Evolutionary conservation across 1,140 invertebrate genomes (phyloP).

Genomic region (Camponotus floridanus): DNA sequence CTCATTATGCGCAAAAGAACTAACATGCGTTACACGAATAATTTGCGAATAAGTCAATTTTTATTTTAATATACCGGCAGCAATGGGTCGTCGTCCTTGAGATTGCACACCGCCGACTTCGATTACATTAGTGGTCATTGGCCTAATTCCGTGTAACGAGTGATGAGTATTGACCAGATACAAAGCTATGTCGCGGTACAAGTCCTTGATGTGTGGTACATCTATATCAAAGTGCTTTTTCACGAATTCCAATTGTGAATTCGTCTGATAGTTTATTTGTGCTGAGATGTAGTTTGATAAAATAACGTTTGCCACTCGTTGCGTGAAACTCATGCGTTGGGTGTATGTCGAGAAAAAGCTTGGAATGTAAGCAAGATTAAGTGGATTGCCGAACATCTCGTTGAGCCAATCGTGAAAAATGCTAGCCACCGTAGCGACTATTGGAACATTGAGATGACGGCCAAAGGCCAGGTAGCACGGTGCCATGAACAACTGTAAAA

Average conservation of each 20-base stretch:
- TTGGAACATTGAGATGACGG: conserved; percentile 87
- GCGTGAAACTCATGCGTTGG: conserved; percentile 88
- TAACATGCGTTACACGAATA: background rate
- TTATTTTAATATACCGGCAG: conserved; percentile 69
- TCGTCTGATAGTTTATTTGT: conserved; percentile 64
- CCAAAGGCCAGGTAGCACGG: conserved; percentile 87
- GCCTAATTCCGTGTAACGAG: conserved; percentile 84
- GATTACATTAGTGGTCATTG: conserved; percentile 85
- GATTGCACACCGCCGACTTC: conserved; percentile 89
- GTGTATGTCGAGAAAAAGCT: conserved; percentile 80
- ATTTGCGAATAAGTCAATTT: background rate
- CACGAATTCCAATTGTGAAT: conserved; percentile 66
- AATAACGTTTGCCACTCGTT: conserved; percentile 86
- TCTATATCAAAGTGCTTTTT: conserved; percentile 83
- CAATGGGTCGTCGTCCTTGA: conserved; percentile 74
- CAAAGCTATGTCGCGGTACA: conserved; percentile 84
- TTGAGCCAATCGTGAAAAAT: conserved; percentile 87
- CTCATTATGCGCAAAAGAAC: background rate
- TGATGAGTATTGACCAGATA: conserved; percentile 87
- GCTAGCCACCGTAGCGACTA: conserved; percentile 87
- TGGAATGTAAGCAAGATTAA: conserved; percentile 87
- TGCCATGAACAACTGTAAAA: conserved; percentile 72
- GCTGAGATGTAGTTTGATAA: conserved; percentile 15
- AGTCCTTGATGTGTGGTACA: conserved; percentile 77
- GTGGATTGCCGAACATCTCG: conserved; percentile 87